Evolutionary conservation across 2,113 vertebrate genomes (phyloP).

Genomic region (Lampris megalopsis): DNA sequence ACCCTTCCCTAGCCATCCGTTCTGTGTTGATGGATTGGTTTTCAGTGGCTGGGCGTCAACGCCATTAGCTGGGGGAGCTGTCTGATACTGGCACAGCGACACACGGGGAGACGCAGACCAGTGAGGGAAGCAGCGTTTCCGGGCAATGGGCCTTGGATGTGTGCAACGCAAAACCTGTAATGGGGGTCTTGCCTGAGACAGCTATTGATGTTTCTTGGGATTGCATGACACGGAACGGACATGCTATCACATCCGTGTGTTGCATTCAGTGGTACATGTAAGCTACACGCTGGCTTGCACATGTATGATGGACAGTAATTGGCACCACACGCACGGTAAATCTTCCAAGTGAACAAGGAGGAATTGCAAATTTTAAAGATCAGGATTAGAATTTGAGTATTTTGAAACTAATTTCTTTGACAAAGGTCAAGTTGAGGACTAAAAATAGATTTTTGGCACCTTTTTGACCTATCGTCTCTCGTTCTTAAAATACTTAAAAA

Average conservation of each 20-base stretch:
- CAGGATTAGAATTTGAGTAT: too few species aligned
- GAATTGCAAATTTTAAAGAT: not conserved
- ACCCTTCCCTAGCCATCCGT: slow-evolving; percentile 33
- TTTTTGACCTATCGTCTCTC: too few species aligned
- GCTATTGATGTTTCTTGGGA: slow-evolving; percentile 68
- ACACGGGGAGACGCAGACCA: slow-evolving; percentile 63
- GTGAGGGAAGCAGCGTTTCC: slow-evolving; percentile 54
- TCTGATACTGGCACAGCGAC: slow-evolving; percentile 48
- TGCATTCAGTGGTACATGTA: not conserved
- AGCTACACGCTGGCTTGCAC: slow-evolving; percentile 3
- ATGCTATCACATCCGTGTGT: slow-evolving; percentile 36
- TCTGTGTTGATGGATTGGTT: slow-evolving; percentile 78
- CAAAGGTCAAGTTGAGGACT: too few species aligned
- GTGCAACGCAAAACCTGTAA: slow-evolving; percentile 75
- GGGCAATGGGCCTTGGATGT: slow-evolving; percentile 58
- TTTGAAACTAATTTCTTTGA: too few species aligned
- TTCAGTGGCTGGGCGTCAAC: slow-evolving; percentile 75
- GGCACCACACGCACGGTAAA: not conserved
- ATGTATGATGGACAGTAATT: not conserved
- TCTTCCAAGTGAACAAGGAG: not conserved
- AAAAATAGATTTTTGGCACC: too few species aligned
- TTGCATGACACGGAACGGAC: slow-evolving; percentile 55
- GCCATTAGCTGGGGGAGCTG: slow-evolving; percentile 72
- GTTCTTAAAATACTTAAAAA: too few species aligned
- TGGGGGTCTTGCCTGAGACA: slow-evolving; percentile 60